Evolutionary conservation across 1,140 invertebrate genomes (phyloP).

Genomic region (Ceratina calcarata): DNA sequence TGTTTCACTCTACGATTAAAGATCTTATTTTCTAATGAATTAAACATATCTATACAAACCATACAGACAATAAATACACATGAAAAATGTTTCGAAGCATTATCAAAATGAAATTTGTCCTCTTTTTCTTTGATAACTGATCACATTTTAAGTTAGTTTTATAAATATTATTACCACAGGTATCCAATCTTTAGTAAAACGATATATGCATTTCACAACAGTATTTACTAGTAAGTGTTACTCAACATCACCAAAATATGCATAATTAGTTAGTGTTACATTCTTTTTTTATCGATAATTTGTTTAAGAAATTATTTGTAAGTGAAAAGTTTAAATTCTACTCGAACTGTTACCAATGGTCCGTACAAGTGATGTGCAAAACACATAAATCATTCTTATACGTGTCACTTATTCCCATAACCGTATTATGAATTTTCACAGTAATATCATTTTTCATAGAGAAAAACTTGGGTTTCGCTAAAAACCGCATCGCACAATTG

Average conservation of each 20-base stretch:
- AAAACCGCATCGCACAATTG: constrained; percentile 12
- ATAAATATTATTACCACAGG: background rate
- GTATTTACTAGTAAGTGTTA: constrained; percentile 1
- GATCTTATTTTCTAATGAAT: background rate
- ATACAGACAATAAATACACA: background rate
- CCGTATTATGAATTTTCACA: constrained; percentile 19
- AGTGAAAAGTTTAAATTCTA: background rate
- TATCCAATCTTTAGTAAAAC: background rate
- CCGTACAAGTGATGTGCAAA: constrained; percentile 18
- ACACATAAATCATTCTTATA: constrained; percentile 43
- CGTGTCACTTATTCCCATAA: constrained; percentile 41
- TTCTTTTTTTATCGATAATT: too few relatives aligned
- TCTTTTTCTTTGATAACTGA: too few relatives aligned
- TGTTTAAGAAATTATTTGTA: background rate
- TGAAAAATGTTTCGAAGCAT: background rate
- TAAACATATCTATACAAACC: background rate
- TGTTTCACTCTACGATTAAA: background rate
- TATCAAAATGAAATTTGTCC: background rate
- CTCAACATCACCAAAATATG: constrained; percentile 1
- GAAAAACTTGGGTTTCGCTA: constrained; percentile 26
- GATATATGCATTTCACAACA: background rate
- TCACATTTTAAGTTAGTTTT: constrained; percentile 4
- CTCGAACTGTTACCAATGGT: background rate
- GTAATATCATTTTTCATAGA: constrained; percentile 2
- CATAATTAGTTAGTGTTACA: background rate